A percentile compares a stretch with the other conserved stretches of the same genome.
Conservation (phyloP, 2,888 invertebrate genomes). For the Tachystola acroxantha region DNA sequence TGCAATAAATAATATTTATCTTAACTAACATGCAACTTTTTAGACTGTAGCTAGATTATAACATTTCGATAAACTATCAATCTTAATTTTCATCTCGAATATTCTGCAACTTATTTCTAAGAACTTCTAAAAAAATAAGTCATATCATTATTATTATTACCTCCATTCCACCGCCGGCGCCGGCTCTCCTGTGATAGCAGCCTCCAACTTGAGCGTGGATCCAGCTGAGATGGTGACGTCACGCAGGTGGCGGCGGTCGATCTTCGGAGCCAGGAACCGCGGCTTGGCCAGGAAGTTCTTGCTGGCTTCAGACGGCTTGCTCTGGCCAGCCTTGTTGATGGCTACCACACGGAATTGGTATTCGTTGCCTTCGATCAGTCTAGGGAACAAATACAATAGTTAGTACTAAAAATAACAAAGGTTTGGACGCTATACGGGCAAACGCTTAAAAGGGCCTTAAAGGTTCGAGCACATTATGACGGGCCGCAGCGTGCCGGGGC, state of each 20-base stretch:
- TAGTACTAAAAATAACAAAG: background rate
- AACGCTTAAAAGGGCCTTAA: too few species aligned
- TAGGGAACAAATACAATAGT: conserved; percentile 27
- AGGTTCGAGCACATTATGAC: too few species aligned
- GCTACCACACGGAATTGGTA: conserved; percentile 98
- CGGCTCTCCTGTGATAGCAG: conserved; percentile 96
- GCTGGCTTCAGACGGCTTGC: conserved; percentile 93
- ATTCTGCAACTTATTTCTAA: too few species aligned
- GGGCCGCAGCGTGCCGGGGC: too few species aligned
- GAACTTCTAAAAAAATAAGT: too few species aligned
- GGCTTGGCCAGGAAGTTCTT: conserved; percentile 92
- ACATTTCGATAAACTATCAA: too few species aligned
- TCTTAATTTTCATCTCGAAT: too few species aligned
- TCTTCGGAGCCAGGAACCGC: conserved; percentile 94
- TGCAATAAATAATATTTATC: too few species aligned
- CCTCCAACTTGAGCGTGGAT: conserved; percentile 94
- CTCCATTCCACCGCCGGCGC: conserved; percentile 96
- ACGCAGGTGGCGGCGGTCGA: conserved; percentile 94
- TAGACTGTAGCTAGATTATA: too few species aligned
- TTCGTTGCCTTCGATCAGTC: conserved; percentile 95
- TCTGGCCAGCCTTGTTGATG: conserved; percentile 95
- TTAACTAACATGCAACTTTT: too few species aligned
- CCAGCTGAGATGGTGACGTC: conserved; percentile 95
- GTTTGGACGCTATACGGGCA: background rate
- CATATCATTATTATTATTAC: too few species aligned